phyloP scores from a whole-genome alignment of 2,888 invertebrate genomes.

The Caenorhabditis sp. region DNA sequence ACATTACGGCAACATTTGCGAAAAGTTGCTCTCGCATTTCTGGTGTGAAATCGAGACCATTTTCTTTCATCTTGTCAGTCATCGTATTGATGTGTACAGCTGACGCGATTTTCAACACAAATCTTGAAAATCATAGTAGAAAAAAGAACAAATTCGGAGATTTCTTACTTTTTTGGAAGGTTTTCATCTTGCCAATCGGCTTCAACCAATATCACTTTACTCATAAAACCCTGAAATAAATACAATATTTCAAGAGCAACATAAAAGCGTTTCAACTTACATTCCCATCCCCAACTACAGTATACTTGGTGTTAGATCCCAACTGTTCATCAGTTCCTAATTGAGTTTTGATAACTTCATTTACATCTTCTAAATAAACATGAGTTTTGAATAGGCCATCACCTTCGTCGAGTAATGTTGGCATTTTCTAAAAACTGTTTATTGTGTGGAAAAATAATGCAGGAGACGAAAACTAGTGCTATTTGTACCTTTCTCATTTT shows the following conservation, averaged over 20 bases:
- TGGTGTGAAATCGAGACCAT: background rate
- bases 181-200: slow-evolving; percentile 21
- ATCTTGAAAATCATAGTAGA: no score
- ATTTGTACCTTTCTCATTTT: no score
- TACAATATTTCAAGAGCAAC: background rate
- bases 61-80: slow-evolving; percentile 24
- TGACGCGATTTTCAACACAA: slow-evolving; percentile 30
- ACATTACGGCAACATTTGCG: slow-evolving; percentile 9
- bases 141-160: no score
- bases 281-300: slow-evolving; percentile 38
- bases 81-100: slow-evolving; percentile 20
- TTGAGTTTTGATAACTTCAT: slow-evolving; percentile 21
- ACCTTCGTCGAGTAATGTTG: no score
- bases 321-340: slow-evolving; percentile 16
- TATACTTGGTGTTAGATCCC: slow-evolving; percentile 27
- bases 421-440: no score
- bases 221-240: slow-evolving; percentile 35
- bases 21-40: slow-evolving; percentile 16
- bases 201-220: slow-evolving; percentile 31
- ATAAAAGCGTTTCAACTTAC: slow-evolving; percentile 13
- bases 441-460: no score
- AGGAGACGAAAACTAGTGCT: no score
- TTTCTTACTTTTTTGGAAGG: slow-evolving; percentile 14
- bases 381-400: slow-evolving; percentile 34
- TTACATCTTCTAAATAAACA: slow-evolving; percentile 28